Conservation (phyloP, 2,113 vertebrate genomes). For the Mellivora capensis region DNA sequence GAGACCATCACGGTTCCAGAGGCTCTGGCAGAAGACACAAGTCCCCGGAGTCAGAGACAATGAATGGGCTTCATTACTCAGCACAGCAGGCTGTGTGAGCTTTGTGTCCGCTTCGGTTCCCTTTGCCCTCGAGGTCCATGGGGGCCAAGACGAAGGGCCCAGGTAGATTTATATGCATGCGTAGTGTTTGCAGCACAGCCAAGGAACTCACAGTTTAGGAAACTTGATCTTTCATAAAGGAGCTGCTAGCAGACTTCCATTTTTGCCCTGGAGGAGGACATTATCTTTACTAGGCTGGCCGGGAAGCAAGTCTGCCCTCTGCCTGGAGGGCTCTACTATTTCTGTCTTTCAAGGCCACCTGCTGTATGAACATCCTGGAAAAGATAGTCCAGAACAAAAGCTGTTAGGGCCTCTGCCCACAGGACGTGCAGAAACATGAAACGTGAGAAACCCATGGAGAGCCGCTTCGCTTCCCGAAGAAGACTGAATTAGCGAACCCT, state of each 20-base stretch:
- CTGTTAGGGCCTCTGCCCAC: background rate
- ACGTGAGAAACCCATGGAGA: background rate
- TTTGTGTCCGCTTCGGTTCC: background rate
- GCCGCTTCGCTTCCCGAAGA: background rate
- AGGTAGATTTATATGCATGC: fast-evolving
- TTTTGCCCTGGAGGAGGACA: background rate
- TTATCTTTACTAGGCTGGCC: background rate
- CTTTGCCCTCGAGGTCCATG: fast-evolving
- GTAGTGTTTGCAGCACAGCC: background rate
- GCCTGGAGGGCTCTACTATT: background rate
- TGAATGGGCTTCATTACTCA: too few relatives aligned
- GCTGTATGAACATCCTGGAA: background rate
- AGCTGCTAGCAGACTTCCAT: background rate
- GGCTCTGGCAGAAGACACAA: background rate
- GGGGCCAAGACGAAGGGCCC: fast-evolving
- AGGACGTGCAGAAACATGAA: background rate
- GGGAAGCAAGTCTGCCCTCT: background rate
- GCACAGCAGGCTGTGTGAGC: background rate
- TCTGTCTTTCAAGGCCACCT: background rate
- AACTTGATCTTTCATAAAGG: background rate
- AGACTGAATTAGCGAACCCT: background rate
- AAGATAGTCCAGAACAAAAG: background rate
- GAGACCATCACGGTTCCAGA: background rate
- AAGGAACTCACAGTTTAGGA: background rate
- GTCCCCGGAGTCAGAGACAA: background rate